These are phyloP conservation scores for Anneissia japonica DNA, from an alignment of 35 echinoderm and acorn worm genomes.

Conservation along the genomic window DNA sequence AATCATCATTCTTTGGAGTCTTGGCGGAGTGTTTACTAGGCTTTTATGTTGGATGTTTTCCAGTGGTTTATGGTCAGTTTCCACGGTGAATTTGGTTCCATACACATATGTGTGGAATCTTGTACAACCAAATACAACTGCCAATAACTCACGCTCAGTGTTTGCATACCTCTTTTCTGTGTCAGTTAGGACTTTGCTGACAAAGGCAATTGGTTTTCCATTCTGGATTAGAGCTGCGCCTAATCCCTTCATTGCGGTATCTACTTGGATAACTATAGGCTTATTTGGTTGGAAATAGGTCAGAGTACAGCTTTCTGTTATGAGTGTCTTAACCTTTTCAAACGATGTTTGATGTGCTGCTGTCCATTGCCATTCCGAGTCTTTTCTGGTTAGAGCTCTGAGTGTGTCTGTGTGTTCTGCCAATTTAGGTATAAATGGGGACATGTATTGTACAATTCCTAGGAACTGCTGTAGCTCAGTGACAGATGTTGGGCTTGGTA, in stretches of 20 bases:
- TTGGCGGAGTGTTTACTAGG: slow-evolving; percentile 40
- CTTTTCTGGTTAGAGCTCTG: neutral
- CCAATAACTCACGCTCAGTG: slow-evolving; percentile 46
- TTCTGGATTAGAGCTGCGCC: slow-evolving; percentile 42
- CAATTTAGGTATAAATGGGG: slow-evolving; percentile 11
- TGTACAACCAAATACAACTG: slow-evolving; percentile 57
- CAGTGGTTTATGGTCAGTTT: slow-evolving; percentile 57
- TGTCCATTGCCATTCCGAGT: slow-evolving; percentile 29
- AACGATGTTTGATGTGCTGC: slow-evolving; percentile 6
- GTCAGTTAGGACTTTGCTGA: slow-evolving; percentile 38
- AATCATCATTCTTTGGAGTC: slow-evolving; percentile 36
- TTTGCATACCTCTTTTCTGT: slow-evolving; percentile 40
- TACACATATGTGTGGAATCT: slow-evolving; percentile 64
- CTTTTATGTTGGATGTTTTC: slow-evolving; percentile 55
- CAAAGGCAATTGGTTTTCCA: slow-evolving; percentile 29
- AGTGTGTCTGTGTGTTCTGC: neutral
- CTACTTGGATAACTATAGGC: slow-evolving; percentile 14
- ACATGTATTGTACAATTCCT: slow-evolving; percentile 14
- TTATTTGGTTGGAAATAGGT: slow-evolving; percentile 29
- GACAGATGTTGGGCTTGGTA: neutral
- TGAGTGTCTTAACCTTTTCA: slow-evolving; percentile 17
- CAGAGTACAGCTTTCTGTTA: slow-evolving; percentile 30
- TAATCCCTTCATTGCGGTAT: slow-evolving; percentile 36
- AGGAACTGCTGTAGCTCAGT: slow-evolving; percentile 24
- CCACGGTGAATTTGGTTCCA: slow-evolving; percentile 27